Conservation (phyloP, 2,888 invertebrate genomes). For the Lumbricus terrestris region DNA sequence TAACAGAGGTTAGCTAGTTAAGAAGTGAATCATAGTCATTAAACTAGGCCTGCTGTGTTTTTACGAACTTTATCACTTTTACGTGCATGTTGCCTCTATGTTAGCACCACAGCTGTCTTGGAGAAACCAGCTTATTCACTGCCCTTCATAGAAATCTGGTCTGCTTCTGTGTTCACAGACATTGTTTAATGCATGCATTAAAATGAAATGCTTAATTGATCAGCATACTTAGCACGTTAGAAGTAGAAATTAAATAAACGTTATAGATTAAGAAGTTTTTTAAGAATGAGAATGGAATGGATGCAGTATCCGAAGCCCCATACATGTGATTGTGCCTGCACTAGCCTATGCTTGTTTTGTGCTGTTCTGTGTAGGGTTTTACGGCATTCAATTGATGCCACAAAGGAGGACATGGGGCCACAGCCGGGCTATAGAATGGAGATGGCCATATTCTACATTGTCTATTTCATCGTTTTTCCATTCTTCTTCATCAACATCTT, state of each 20-base stretch:
- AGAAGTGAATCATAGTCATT: background rate
- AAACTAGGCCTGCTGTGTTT: background rate
- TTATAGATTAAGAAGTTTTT: background rate
- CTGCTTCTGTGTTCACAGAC: background rate
- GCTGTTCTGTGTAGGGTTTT: conserved; percentile 77
- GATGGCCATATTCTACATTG: conserved; percentile 99
- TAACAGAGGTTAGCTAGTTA: too few species aligned
- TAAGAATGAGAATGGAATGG: background rate
- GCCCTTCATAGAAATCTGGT: too few species aligned
- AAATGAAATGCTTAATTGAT: background rate
- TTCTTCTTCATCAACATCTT: conserved; percentile 99
- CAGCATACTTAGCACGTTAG: background rate
- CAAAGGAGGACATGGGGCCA: conserved; percentile 95
- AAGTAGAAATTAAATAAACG: background rate
- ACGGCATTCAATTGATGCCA: conserved; percentile 99
- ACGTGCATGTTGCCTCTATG: too few species aligned
- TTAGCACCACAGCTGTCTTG: too few species aligned
- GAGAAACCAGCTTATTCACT: too few species aligned
- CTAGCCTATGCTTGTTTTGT: background rate
- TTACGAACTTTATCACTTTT: too few species aligned
- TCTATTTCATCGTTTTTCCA: conserved; percentile 99
- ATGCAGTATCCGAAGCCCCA: background rate
- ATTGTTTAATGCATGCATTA: background rate
- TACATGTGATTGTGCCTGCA: background rate
- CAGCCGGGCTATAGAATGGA: conserved; percentile 99